Evolutionary conservation across 2,888 invertebrate genomes (phyloP).

Genomic region (Chalcosyrphus nemorum): DNA sequence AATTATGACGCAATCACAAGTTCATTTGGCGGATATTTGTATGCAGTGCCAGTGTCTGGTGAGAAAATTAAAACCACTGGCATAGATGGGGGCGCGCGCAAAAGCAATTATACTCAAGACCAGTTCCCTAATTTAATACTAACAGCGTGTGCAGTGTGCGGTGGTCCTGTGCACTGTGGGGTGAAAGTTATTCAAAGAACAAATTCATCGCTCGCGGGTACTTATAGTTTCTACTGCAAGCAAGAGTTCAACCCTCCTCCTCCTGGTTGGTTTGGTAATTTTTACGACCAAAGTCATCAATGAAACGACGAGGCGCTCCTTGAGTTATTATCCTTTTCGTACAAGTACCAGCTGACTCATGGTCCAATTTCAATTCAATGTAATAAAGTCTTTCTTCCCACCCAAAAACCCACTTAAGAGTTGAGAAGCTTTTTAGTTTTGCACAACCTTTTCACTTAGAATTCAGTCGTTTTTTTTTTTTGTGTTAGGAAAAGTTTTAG

Average conservation of each 20-base stretch:
- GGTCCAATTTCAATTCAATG: conserved; percentile 53
- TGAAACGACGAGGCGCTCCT: conserved; percentile 42
- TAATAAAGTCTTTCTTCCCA: conserved; percentile 22
- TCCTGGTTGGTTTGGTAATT: conserved; percentile 20
- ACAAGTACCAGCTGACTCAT: conserved; percentile 39
- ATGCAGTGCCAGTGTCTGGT: conserved; percentile 30
- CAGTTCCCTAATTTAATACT: conserved; percentile 44
- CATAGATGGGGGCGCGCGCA: neutral
- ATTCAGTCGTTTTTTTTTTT: neutral
- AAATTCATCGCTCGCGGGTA: neutral
- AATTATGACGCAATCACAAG: conserved; percentile 51
- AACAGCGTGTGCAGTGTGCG: conserved; percentile 6
- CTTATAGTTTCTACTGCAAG: neutral
- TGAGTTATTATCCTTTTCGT: conserved; percentile 48
- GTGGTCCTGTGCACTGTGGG: neutral
- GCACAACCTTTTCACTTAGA: conserved; percentile 42
- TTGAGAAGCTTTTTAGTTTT: neutral
- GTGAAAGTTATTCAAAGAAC: conserved; percentile 17
- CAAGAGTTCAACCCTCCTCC: neutral
- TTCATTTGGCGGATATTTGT: conserved; percentile 43
- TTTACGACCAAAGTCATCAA: conserved; percentile 53
- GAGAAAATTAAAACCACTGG: neutral
- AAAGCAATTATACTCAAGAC: conserved; percentile 55
- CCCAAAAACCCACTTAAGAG: neutral
- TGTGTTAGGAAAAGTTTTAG: conserved; percentile 12